phyloP scores from a whole-genome alignment of 2,888 invertebrate species.

The Coleophora flavipennella region DNA sequence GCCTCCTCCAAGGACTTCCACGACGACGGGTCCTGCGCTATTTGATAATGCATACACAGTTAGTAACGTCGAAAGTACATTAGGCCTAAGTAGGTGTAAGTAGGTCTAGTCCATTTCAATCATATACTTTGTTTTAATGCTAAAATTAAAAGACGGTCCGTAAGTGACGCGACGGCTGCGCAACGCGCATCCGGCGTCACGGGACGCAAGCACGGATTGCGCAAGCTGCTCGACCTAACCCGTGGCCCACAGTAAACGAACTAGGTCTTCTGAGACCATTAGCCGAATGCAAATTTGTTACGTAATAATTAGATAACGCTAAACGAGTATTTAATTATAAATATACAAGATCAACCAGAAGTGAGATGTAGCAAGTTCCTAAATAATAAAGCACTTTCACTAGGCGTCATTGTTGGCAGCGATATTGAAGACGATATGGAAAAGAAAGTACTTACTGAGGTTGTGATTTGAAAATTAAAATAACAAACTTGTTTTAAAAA shows the following conservation, averaged over 20 bases:
- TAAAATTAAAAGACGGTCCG: no score
- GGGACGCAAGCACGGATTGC: slow-evolving; percentile 37
- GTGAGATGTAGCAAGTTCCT: no score
- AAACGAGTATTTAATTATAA: not conserved
- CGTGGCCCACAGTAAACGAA: slow-evolving; percentile 36
- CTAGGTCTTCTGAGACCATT: slow-evolving; percentile 34
- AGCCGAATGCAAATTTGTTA: slow-evolving; percentile 38
- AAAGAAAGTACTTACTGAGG: slow-evolving; percentile 19
- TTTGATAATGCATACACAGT: no score
- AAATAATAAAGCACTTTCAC: slow-evolving; percentile 39
- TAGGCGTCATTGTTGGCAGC: slow-evolving; percentile 17
- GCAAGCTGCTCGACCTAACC: slow-evolving; percentile 28
- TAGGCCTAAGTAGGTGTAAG: no score
- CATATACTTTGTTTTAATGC: no score
- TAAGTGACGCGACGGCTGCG: not conserved
- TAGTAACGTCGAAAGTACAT: no score
- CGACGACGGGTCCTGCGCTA: no score
- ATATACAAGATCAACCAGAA: no score
- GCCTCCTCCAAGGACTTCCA: no score
- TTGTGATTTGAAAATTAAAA: not conserved
- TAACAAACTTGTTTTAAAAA: not conserved
- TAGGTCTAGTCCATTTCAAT: no score
- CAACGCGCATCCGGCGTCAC: slow-evolving; percentile 24
- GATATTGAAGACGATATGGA: slow-evolving; percentile 16
- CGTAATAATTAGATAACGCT: slow-evolving; percentile 51